Base-by-base conservation (phyloP, 2,113 vertebrate genomes). In the Brachyistius frenatus region DNA sequence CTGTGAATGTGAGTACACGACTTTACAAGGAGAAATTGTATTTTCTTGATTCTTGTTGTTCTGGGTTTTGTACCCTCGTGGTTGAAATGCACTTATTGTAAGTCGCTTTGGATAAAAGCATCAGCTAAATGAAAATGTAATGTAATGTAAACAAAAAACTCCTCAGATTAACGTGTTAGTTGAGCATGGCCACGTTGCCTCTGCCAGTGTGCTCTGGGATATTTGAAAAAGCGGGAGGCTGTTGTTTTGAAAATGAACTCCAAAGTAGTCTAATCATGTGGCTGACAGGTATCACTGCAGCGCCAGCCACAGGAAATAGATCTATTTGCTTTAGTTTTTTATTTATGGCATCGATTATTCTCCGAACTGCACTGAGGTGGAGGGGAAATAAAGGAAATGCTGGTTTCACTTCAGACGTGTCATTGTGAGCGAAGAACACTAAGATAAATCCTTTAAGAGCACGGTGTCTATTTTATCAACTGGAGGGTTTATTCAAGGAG, bases 401-500 rank as follows among this genome's bases (percentile, higher is more conserved):
- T 76, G 1, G 1, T 56, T 60, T 76, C 62, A 58, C 35, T 66
- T 68, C 33, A 73, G 47, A 69, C 10, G 8, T 50, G 58, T 61
- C 68, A 69, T 41, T 55, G 66, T 49, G 58, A 64, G 58, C 47
- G 60, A 57, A 60, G 37, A 74, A 56, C 57, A n/a, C 65, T 3
- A n/a, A 77, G 58, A 77, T 64, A 67, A 79, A 72, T 80, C 65
- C 73, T 74, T 80, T 68, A 72, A 83, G 68, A 80, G 47, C 39
- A 14, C 54, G 32, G 23, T 47, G 69, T 69, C 44, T 80, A 31
- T 69, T 86, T 70, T 65, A 72, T 80, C 76, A 73, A 47, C 66
- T 46, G 54, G 56, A 58, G 54, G 73, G 53, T 75, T 84, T 74
- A 65, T 49, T 79, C 66, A 58, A 67, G 46, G 73, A 77, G 76